phyloP scores from a whole-genome alignment of 1,140 invertebrate species.

The Dreissena polymorpha region DNA sequence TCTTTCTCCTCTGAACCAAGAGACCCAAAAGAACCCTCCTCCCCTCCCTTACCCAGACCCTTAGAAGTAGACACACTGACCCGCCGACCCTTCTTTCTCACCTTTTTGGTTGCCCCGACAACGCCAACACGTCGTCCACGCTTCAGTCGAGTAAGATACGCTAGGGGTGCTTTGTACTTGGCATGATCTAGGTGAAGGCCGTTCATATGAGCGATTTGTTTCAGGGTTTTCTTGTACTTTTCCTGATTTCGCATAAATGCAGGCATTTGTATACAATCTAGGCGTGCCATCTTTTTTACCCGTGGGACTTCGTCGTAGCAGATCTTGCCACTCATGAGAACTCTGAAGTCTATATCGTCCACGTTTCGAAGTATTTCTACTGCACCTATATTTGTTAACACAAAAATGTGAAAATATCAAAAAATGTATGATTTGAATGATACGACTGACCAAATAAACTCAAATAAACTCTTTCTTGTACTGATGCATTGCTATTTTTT shows the following conservation, averaged over 20 bases:
- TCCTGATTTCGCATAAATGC: conserved; percentile 76
- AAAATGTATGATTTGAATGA: too few species aligned
- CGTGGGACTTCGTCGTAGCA: conserved; percentile 75
- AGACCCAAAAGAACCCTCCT: conserved; percentile 17
- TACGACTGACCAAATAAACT: too few species aligned
- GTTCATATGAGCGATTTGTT: conserved; percentile 74
- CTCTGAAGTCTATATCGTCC: conserved; percentile 76
- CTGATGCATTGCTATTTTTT: too few species aligned
- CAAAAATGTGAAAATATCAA: too few species aligned
- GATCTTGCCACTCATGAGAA: conserved; percentile 77
- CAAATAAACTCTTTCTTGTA: too few species aligned
- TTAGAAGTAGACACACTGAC: conserved; percentile 33
- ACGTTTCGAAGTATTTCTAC: conserved; percentile 77
- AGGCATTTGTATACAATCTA: conserved; percentile 73
- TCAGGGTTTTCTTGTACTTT: conserved; percentile 72
- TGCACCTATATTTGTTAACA: conserved; percentile 67
- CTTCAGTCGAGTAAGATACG: conserved; percentile 64
- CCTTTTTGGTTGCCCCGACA: conserved; percentile 61
- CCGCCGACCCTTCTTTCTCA: conserved; percentile 60
- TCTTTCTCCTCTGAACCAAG: conserved; percentile 17
- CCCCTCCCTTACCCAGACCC: conserved; percentile 27
- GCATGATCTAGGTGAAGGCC: conserved; percentile 67
- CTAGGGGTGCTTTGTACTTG: conserved; percentile 56
- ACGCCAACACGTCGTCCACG: conserved; percentile 59
- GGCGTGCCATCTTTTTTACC: conserved; percentile 72